phyloP scores from a whole-genome alignment of 2,113 vertebrate species.

The Pelecanus crispus region DNA sequence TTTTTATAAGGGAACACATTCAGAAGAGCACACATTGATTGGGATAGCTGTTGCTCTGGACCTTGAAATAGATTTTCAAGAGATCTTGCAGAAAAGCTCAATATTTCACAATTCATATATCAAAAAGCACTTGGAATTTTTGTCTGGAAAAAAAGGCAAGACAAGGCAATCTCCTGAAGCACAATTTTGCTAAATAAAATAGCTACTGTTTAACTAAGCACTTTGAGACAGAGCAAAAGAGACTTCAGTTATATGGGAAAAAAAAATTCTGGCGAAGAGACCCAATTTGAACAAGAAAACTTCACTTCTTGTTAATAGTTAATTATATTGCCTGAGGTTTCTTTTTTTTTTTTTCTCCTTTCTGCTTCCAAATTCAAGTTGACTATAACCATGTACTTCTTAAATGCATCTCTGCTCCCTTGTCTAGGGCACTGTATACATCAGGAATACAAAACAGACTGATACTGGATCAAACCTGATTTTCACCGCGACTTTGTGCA shows the following conservation, averaged over 20 bases:
- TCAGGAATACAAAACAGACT: neutral
- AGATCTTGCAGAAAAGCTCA: slow-evolving; percentile 38
- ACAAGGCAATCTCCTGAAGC: neutral
- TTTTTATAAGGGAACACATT: neutral
- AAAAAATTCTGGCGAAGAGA: neutral
- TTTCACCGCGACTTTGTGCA: neutral
- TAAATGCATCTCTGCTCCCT: neutral
- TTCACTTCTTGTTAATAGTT: neutral
- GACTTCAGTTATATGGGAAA: neutral
- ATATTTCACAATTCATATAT: neutral
- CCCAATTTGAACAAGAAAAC: neutral
- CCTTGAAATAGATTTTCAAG: slow-evolving; percentile 28
- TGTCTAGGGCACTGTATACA: neutral
- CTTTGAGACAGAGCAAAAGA: neutral
- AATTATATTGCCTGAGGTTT: neutral
- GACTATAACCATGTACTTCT: neutral
- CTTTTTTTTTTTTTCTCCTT: neutral
- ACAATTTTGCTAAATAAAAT: neutral
- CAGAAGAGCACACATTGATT: neutral
- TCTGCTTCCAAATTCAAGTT: neutral
- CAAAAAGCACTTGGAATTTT: neutral
- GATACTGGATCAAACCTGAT: neutral
- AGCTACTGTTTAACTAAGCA: neutral
- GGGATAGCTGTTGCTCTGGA: neutral
- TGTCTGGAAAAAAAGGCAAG: neutral